Evolutionary conservation across 2,888 invertebrate genomes (phyloP).

Genomic region (Drosophila picticornis): DNA sequence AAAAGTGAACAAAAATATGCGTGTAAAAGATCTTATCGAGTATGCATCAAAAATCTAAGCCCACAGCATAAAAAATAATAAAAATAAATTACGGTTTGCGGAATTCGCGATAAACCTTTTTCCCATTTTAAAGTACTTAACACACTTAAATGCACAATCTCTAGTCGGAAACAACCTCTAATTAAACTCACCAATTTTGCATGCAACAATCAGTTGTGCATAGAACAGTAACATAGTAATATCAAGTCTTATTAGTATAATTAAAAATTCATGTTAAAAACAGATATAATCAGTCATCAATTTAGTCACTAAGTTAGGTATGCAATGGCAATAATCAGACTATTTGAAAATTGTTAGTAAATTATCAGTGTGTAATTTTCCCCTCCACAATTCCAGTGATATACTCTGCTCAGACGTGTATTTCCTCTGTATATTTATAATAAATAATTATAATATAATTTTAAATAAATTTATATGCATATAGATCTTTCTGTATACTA

Average conservation of each 20-base stretch:
- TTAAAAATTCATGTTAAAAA: neutral
- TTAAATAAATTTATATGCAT: neutral
- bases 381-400: neutral
- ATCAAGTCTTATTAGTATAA: neutral
- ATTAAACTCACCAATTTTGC: neutral
- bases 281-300: neutral
- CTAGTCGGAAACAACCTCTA: neutral
- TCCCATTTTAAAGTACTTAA: neutral
- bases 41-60: neutral
- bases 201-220: neutral
- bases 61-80: neutral
- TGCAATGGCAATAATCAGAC: neutral
- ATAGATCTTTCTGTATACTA: neutral
- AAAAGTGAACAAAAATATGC: constrained; percentile 12
- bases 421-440: neutral
- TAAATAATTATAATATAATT: neutral
- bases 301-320: neutral
- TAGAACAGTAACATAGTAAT: neutral
- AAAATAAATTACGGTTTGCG: neutral
- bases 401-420: neutral
- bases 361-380: neutral
- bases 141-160: neutral
- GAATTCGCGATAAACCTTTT: neutral
- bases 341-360: neutral
- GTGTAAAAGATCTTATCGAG: constrained; percentile 6